Conservation (phyloP, 2,888 invertebrate species). For the Platycheirus rosarum region DNA sequence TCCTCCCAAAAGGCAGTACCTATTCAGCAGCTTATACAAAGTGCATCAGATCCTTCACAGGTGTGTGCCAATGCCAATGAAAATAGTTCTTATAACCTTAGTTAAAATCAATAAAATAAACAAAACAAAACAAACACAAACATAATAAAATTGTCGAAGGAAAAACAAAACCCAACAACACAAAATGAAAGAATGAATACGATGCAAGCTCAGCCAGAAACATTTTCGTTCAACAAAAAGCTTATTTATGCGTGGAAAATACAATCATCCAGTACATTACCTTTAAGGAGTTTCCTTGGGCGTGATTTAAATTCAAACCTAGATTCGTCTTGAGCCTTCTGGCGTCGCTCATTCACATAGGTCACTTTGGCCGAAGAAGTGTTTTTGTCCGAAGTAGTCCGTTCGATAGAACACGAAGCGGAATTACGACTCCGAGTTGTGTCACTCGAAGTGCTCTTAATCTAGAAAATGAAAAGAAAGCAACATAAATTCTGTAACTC, state of each 20-base stretch:
- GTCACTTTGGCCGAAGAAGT: conserved; percentile 80
- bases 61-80: no score
- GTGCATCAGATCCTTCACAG: no score
- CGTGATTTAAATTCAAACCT: conserved; percentile 81
- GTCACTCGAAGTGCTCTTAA: conserved; percentile 82
- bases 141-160: neutral
- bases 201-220: conserved; percentile 32
- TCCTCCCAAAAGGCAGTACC: no score
- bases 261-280: conserved; percentile 76
- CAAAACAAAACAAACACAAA: neutral
- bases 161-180: neutral
- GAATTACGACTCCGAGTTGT: conserved; percentile 82
- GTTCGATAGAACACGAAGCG: conserved; percentile 81
- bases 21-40: no score
- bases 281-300: conserved; percentile 82
- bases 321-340: conserved; percentile 79
- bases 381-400: conserved; percentile 80
- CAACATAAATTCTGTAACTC: conserved; percentile 15
- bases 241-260: neutral
- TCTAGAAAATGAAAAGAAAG: conserved; percentile 75
- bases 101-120: no score
- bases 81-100: no score
- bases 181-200: conserved; percentile 7
- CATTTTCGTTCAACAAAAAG: neutral
- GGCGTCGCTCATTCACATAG: conserved; percentile 81